Conservation (phyloP, 2,113 vertebrate species). For the Garra rufa region DNA sequence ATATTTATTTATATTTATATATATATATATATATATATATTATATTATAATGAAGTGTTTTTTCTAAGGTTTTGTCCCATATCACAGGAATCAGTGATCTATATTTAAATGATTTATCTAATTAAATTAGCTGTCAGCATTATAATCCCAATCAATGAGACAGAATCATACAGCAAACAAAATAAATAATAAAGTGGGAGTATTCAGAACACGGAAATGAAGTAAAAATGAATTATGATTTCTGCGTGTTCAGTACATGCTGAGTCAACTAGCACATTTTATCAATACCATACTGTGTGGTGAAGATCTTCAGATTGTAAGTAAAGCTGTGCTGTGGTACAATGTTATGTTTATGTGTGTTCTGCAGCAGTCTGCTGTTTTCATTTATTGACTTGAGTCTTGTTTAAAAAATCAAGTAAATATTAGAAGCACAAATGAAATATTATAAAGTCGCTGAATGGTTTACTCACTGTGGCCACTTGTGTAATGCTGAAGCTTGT, state of each 20-base stretch:
- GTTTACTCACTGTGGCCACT: conserved; percentile 93
- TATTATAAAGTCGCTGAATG: not conserved
- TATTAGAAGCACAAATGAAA: conserved; percentile 15
- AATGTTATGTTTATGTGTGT: not conserved
- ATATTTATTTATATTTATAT: too few relatives aligned
- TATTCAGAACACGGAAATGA: not conserved
- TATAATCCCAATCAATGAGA: not conserved
- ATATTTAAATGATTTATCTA: not conserved
- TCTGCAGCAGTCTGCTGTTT: not conserved
- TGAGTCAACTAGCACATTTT: not conserved
- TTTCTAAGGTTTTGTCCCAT: not conserved
- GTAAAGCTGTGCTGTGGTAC: not conserved
- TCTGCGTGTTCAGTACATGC: not conserved
- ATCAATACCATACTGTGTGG: not conserved
- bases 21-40: too few relatives aligned
- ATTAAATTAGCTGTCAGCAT: not conserved
- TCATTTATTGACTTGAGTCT: not conserved
- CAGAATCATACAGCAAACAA: not conserved
- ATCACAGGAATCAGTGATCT: not conserved
- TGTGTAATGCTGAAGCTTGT: conserved; percentile 97
- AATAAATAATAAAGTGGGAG: not conserved
- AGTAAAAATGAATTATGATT: not conserved
- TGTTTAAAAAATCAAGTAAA: conserved; percentile 14
- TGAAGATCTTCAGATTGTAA: not conserved
- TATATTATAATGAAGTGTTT: too few relatives aligned